Evolutionary conservation across 1,140 invertebrate species (phyloP).

Genomic region (Camponotus floridanus): DNA sequence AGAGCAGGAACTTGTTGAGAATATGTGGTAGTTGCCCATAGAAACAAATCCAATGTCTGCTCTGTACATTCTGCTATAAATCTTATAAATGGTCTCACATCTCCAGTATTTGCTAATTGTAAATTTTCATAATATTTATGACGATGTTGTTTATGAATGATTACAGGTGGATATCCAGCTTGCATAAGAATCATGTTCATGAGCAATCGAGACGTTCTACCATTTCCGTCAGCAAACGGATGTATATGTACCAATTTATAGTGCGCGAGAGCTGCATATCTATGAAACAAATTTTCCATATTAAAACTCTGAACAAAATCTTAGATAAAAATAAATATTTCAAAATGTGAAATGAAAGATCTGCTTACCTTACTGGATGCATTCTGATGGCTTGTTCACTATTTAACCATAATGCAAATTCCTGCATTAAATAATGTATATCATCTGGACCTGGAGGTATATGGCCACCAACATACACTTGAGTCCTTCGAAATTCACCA

Average conservation of each 20-base stretch:
- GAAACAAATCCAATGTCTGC: conserved; percentile 96
- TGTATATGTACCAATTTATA: conserved; percentile 99
- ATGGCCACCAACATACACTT: conserved; percentile 97
- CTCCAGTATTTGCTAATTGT: conserved; percentile 96
- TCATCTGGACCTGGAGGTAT: conserved; percentile 94
- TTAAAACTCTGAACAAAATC: background rate
- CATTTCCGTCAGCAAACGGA: conserved; percentile 97
- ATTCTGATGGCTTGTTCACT: conserved; percentile 93
- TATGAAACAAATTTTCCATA: conserved; percentile 77
- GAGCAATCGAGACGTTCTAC: conserved; percentile 96
- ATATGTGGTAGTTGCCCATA: conserved; percentile 91
- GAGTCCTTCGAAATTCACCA: conserved; percentile 93
- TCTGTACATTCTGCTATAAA: conserved; percentile 98
- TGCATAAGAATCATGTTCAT: conserved; percentile 99
- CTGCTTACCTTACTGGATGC: conserved; percentile 93
- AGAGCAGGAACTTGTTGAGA: conserved; percentile 85
- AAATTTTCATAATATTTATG: conserved; percentile 95
- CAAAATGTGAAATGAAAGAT: background rate
- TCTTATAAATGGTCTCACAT: conserved; percentile 96
- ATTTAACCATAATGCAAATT: conserved; percentile 96
- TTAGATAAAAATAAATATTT: background rate
- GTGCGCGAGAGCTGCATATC: conserved; percentile 97
- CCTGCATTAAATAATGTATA: conserved; percentile 93
- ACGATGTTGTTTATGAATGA: conserved; percentile 96
- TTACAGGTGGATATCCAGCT: conserved; percentile 98